Percentiles rank a stretch among this genome's conserved stretches.
Evolutionary conservation across 1,140 invertebrate genomes (phyloP).

Genomic region (Drosophila kohkoa): DNA sequence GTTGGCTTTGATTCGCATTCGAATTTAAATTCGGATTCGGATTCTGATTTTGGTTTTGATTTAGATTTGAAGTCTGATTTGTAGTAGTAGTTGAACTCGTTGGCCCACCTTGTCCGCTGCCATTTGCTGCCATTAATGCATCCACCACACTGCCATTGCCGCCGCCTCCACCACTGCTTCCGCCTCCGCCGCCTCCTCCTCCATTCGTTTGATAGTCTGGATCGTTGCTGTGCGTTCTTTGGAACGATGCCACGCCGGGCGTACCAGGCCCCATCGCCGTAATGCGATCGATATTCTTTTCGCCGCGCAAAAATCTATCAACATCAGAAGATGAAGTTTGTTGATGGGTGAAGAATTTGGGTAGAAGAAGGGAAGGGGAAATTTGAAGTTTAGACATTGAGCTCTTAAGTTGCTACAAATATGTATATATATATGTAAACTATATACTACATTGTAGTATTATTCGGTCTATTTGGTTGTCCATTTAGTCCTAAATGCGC

Average conservation of each 20-base stretch:
- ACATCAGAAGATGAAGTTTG: conserved; percentile 58
- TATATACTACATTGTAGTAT: background rate
- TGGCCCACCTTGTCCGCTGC: conserved; percentile 82
- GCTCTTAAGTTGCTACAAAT: conserved; percentile 8
- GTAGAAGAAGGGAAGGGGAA: conserved; percentile 33
- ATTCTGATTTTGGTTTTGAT: conserved; percentile 37
- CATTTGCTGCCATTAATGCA: conserved; percentile 70
- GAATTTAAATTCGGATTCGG: conserved; percentile 10
- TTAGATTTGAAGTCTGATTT: conserved; percentile 49
- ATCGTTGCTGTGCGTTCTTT: conserved; percentile 94
- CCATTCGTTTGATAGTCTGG: conserved; percentile 85
- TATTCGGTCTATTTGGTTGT: conserved; percentile 42
- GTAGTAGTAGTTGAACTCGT: conserved; percentile 68
- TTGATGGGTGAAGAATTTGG: conserved; percentile 23
- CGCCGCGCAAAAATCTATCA: conserved; percentile 92
- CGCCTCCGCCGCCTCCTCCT: conserved; percentile 56
- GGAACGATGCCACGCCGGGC: conserved; percentile 90
- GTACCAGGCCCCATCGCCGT: conserved; percentile 85
- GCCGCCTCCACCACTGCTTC: conserved; percentile 43
- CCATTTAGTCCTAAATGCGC: conserved; percentile 65
- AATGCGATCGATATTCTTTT: conserved; percentile 87
- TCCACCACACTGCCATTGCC: conserved; percentile 68
- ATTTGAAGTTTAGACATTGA: conserved; percentile 28
- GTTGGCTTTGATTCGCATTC: conserved; percentile 15
- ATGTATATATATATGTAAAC: no score